Evolutionary conservation across 2,888 invertebrate species (phyloP).

Genomic region (Charanyca ferruginea): DNA sequence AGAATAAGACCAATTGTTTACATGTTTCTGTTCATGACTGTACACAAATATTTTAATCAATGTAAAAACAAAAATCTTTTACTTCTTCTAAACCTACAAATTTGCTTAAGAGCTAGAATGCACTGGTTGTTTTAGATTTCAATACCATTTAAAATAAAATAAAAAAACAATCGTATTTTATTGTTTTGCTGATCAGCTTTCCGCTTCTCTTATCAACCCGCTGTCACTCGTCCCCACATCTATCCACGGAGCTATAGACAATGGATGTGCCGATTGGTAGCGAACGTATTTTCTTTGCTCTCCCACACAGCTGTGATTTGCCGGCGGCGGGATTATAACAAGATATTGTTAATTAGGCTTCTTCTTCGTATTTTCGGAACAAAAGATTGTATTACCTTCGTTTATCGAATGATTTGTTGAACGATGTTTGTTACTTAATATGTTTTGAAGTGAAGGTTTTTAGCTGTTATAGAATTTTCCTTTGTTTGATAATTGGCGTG

Average conservation of each 20-base stretch:
- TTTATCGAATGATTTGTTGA: neutral
- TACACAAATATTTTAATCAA: too few species aligned
- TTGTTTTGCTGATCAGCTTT: neutral
- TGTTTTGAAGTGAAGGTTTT: neutral
- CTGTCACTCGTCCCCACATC: conserved; percentile 18
- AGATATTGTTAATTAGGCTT: conserved; percentile 50
- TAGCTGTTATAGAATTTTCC: neutral
- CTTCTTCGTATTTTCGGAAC: conserved; percentile 1
- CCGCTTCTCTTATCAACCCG: neutral
- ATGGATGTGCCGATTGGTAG: conserved; percentile 58
- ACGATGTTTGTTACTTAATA: neutral
- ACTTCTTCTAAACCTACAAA: too few species aligned
- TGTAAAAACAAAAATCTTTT: too few species aligned
- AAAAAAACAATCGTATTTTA: too few species aligned
- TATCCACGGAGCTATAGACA: conserved; percentile 45
- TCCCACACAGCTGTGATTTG: conserved; percentile 47
- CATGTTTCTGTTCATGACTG: too few species aligned
- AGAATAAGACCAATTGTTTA: too few species aligned
- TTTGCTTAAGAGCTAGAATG: too few species aligned
- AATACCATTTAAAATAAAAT: too few species aligned
- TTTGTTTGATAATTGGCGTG: neutral
- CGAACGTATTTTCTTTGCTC: conserved; percentile 56
- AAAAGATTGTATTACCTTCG: conserved; percentile 18
- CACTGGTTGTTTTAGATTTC: too few species aligned
- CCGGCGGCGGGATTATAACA: conserved; percentile 44